Percentiles rank a stretch among this genome's conserved stretches.
Evolutionary conservation across 2,113 vertebrate genomes (phyloP).

Genomic region (Craseonycteris thonglongyai): DNA sequence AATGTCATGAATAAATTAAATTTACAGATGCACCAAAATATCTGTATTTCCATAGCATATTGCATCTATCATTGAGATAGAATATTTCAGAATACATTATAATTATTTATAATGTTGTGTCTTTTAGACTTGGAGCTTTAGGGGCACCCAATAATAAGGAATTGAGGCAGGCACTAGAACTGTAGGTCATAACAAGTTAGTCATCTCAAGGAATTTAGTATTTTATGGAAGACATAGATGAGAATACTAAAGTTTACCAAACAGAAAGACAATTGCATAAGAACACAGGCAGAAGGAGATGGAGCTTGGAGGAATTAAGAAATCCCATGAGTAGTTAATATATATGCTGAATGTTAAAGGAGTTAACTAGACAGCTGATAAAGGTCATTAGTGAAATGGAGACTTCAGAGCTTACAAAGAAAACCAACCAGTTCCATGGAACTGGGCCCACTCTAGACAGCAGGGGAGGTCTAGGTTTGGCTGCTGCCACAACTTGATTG

Average conservation of each 20-base stretch:
- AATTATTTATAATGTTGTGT: neutral
- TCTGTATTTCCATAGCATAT: neutral
- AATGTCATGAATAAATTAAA: slow-evolving; percentile 57
- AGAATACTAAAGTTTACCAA: neutral
- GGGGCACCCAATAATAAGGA: neutral
- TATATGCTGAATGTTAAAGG: neutral
- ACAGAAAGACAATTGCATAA: neutral
- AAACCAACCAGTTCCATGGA: neutral
- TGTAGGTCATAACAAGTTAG: neutral
- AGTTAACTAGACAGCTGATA: neutral
- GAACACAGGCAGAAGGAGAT: neutral
- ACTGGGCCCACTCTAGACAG: neutral
- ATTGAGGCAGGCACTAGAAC: neutral
- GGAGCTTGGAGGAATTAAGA: neutral
- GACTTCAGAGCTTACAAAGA: neutral
- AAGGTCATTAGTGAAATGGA: neutral
- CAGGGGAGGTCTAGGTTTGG: neutral
- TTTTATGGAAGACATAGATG: neutral
- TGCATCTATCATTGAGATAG: slow-evolving; percentile 8
- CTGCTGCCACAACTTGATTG: neutral
- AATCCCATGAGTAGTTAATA: neutral
- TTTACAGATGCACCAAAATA: slow-evolving; percentile 38
- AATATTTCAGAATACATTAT: neutral
- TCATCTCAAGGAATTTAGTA: neutral
- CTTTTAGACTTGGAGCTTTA: neutral